Evolutionary conservation across 2,113 vertebrate species (phyloP).

Genomic region (Dasyornis broadbenti): DNA sequence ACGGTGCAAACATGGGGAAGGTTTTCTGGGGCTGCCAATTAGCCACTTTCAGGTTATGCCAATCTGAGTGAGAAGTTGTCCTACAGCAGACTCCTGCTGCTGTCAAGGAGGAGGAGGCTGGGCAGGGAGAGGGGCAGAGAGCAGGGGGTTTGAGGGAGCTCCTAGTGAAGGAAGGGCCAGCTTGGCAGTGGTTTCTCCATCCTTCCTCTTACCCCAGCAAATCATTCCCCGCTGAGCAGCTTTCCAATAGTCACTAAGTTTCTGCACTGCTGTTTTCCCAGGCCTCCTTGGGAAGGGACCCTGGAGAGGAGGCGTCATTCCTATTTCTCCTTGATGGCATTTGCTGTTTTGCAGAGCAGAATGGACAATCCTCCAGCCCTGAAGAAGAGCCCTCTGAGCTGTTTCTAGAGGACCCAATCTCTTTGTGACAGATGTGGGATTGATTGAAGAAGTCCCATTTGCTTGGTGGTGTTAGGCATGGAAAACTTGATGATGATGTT

Average conservation of each 20-base stretch:
- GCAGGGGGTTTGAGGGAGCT: neutral
- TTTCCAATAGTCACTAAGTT: neutral
- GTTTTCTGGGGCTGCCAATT: neutral
- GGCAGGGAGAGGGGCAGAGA: neutral
- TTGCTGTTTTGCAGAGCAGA: neutral
- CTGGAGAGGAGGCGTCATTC: neutral
- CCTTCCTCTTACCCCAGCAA: neutral
- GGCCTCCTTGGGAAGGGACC: neutral
- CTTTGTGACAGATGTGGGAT: neutral
- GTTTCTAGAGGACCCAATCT: neutral
- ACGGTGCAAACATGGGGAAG: neutral
- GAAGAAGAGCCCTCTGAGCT: neutral
- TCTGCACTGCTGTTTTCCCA: neutral
- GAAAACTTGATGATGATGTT: neutral
- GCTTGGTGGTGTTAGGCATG: neutral
- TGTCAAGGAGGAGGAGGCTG: neutral
- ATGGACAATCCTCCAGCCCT: neutral
- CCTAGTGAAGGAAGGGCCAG: neutral
- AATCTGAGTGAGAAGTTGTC: neutral
- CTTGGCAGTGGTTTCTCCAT: neutral
- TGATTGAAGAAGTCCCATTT: neutral
- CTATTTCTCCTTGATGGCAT: neutral
- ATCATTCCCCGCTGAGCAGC: neutral
- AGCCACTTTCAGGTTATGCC: neutral
- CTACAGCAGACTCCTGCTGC: neutral